Base-by-base conservation (phyloP, 1,140 invertebrate species). In the Coelopa frigida region DNA sequence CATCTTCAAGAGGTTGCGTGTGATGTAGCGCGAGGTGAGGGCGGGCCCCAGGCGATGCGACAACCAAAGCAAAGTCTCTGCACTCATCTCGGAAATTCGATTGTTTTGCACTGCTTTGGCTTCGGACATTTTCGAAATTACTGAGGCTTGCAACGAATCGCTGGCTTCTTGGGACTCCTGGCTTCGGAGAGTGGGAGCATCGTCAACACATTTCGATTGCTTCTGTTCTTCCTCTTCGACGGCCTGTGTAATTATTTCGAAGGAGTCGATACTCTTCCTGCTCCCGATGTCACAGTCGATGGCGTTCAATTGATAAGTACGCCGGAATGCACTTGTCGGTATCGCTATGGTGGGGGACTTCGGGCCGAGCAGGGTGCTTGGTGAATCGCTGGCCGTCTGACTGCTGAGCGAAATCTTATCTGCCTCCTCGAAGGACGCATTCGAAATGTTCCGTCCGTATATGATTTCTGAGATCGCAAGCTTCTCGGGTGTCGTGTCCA, bases 1-100 rank as follows among this genome's bases (percentile, higher is more conserved):
- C 85, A 98, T 95, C 54, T 93, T 81, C 4, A 98, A 72, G 27
- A 98, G 73, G 75, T 97, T 97, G 31, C 89, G 76, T 0, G 93
- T 90, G 18, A 98, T 75, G 73, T 90, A 85, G 53, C 86, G 81
- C 12, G 93, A 89, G 3, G 92, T 94, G 5, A 98, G 74, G 20
- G 97, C 88, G 0, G 94, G 94, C 0, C 95, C 95, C n/a, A 98
- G 71, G 53, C 92, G 79, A 72, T 95, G 88, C 1, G 90, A 83
- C 17, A 98, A 63, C 93, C 92, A 97, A 32, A 91, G 82, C 0
- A 96, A 73, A 60, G 87, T 94, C 60, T 95, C 92, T 1, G 82
- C 80, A 57, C 89, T 89, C 76, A 95, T 88, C 63, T 95, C 89
- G 0, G 86, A 87, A 50, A 94, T 88, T 68, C 83, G 59, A 49